Conservation (phyloP, 2,888 invertebrate genomes). For the Tipula unca region DNA sequence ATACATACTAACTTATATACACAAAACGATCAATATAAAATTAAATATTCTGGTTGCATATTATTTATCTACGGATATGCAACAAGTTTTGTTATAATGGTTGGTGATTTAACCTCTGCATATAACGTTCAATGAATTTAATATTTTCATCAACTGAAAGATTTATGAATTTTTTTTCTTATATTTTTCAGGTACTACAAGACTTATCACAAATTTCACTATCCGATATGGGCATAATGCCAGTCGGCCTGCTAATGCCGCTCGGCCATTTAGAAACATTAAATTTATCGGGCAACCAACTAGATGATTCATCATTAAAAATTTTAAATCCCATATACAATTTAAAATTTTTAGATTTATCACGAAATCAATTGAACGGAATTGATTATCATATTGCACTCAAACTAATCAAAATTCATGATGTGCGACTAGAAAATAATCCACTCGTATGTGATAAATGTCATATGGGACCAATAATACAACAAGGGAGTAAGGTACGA, state of each 20-base stretch:
- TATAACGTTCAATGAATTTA: not conserved
- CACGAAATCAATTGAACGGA: constrained; percentile 61
- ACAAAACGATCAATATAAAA: not conserved
- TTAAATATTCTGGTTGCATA: not conserved
- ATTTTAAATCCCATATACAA: constrained; percentile 40
- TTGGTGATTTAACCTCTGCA: not conserved
- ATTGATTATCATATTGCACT: constrained; percentile 39
- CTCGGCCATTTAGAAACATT: constrained; percentile 50
- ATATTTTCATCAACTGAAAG: not conserved
- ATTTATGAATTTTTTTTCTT: not conserved
- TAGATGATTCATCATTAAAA: constrained; percentile 43
- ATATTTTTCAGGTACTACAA: constrained; percentile 35
- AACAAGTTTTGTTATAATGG: not conserved
- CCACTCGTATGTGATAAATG: constrained; percentile 42
- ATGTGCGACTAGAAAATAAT: constrained; percentile 41
- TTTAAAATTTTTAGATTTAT: constrained; percentile 56
- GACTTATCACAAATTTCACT: constrained; percentile 39
- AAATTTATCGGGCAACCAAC: constrained; percentile 65
- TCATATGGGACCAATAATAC: constrained; percentile 42
- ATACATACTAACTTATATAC: too few relatives aligned
- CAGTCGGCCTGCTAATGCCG: constrained; percentile 38
- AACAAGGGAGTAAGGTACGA: constrained; percentile 40
- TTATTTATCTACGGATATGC: not conserved
- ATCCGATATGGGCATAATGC: constrained; percentile 41
- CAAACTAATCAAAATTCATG: constrained; percentile 39